Percentiles rank a stretch among this genome's conserved stretches.
Conservation (phyloP, 92 coral and sea anemone genomes). For the Porites divaricata region DNA sequence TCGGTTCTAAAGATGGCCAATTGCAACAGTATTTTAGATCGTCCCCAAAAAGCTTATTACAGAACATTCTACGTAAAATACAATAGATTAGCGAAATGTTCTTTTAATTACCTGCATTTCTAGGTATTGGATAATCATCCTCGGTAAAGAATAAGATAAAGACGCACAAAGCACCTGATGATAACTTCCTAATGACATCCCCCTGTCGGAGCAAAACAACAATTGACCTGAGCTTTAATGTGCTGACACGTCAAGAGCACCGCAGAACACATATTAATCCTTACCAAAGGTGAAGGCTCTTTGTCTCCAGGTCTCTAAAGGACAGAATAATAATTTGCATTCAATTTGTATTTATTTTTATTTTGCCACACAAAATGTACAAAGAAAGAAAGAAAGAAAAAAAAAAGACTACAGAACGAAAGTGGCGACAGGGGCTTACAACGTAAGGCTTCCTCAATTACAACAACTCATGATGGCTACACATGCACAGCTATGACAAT, state of each 20-base stretch:
- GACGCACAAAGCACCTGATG: slow-evolving; percentile 37
- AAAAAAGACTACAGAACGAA: too few species aligned
- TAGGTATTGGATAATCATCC: slow-evolving; percentile 41
- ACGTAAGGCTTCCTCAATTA: too few species aligned
- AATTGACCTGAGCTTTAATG: neutral
- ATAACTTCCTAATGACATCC: slow-evolving; percentile 49
- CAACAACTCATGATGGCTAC: too few species aligned
- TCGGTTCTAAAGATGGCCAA: too few species aligned
- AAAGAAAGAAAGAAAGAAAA: too few species aligned
- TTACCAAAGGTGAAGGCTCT: slow-evolving; percentile 54
- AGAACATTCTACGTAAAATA: too few species aligned
- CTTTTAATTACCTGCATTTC: slow-evolving; percentile 64
- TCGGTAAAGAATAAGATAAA: slow-evolving; percentile 33
- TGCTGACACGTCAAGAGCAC: neutral
- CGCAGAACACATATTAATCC: neutral
- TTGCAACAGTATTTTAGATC: too few species aligned
- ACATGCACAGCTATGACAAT: too few species aligned
- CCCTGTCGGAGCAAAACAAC: slow-evolving; percentile 15
- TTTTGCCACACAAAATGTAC: neutral
- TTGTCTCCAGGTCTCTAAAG: slow-evolving; percentile 55
- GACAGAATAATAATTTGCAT: neutral
- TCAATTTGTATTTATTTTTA: neutral
- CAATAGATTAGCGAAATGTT: too few species aligned
- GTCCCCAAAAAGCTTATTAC: too few species aligned
- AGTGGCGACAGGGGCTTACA: too few species aligned